Evolutionary conservation across 2,797 vertebrate species (phyloP), one percentile per base, ranked within the genome.

Genomic region (Tapera naevia): DNA sequence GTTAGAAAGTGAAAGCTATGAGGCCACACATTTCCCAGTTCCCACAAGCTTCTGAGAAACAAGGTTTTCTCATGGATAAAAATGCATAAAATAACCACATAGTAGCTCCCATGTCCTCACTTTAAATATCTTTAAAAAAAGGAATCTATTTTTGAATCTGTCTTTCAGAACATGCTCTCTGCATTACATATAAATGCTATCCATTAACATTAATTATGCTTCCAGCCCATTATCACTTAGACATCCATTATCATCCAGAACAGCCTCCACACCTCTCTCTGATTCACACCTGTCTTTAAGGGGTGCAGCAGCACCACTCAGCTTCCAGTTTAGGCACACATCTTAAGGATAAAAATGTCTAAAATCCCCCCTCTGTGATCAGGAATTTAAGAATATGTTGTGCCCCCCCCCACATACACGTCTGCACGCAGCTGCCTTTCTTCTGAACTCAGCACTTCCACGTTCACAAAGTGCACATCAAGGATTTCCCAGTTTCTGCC

Each of bases 151-250:
- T 96, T 80, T 73, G 17, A 33, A 15, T 9, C 71, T 54, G 50
- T 8, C 53, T 53, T 71, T 74, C 41, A n/a, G 81, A 82, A 35
- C 7, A 28, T 18, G 86, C 33, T 93, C 89, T 62, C 30, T 50
- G 71, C 53, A 3, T 60, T 53, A 32, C 87, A 11, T 12, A 46
- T n/a, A 58, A 93, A 72, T 9, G 85, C 46, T 14, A 4, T 17
- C 90, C 87, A 92, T 95, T 80, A 80, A 2, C 33, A 10, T 41
- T 86, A 86, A 95, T 93, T 88, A 65, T 15, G 13, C 75, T 53
- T 48, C 48, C 22, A 87, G 89, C 81, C 71, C 81, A 24, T 87
- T 64, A 61, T 56, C 23, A 1, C 84, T 73, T 7, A 50, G 76
- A 13, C 83, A 73, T 25, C 89, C 86, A 70, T 82, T 30, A 85